Evolutionary conservation across 2,797 vertebrate species (phyloP).

Genomic region (Antrozous pallidus): DNA sequence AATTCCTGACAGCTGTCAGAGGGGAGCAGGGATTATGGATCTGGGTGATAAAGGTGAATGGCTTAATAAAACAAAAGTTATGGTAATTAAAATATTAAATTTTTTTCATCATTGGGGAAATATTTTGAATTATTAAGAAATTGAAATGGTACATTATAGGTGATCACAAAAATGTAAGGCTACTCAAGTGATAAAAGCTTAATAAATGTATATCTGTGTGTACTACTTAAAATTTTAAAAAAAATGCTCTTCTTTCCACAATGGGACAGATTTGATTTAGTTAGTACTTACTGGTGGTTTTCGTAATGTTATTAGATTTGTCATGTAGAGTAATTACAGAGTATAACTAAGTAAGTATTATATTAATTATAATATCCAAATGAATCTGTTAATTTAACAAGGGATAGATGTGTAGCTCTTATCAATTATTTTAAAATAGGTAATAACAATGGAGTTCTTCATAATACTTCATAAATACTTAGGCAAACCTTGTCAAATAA

Average conservation of each 20-base stretch:
- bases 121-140: constrained; percentile 20
- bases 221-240: neutral
- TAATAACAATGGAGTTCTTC: constrained; percentile 28
- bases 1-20: neutral
- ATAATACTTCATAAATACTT: constrained; percentile 11
- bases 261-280: neutral
- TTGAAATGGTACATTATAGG: neutral
- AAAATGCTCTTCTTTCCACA: neutral
- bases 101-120: neutral
- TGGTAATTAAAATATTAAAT: neutral
- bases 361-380: constrained; percentile 30
- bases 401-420: neutral
- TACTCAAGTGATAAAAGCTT: neutral
- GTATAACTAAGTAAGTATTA: neutral
- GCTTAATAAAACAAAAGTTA: neutral
- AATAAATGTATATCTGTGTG: neutral
- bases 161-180: neutral
- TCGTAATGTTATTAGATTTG: neutral
- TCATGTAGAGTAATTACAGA: constrained; percentile 18
- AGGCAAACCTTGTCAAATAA: constrained; percentile 46
- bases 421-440: neutral
- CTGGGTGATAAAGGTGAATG: neutral
- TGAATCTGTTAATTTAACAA: constrained; percentile 34
- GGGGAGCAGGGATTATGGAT: neutral
- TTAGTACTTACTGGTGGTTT: neutral